Evolutionary conservation across 2,888 invertebrate genomes (phyloP), one percentile per base, ranked within the genome.

Genomic region (Auanema sp.): DNA sequence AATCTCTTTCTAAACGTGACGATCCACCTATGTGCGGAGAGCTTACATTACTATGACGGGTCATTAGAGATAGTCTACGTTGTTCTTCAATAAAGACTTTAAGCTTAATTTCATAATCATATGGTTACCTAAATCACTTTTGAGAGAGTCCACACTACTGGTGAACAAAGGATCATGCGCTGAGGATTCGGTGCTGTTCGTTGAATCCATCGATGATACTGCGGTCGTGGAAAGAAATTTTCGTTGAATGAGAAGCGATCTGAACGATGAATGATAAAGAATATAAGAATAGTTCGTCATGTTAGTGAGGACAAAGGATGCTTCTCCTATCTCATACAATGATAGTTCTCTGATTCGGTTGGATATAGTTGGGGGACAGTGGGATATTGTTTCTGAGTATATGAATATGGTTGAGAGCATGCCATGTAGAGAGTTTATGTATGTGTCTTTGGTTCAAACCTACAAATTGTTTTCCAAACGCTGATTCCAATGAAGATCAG

Each of bases 191-290:
- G 70, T 66, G 1, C 69, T 69, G 51, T 69, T 70, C n/a, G 68
- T 69, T 6, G 71, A 71, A 40, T 69, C 69, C 66, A 72, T 68
- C 49, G 65, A 67, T 23, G 71, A 70, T n/a, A 69, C 67, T 21
- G 69, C 66, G 0, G 68, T 69, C 1, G 71, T 72, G 33, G 75
- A 70, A 25, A 75, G 66, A 59, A 70, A 68, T 59, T 75, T 72
- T 50, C 75, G 69, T 64, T 75, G 72, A 41, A 69, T 64, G 5
- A 75, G 65, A 6, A 75, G 61, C 41, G 64, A 67, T 58, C 75
- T 75, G 60, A 55, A 55, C 33, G 33, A 8, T 33, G 8, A 33
- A 33, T 8, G 33, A 33, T 33, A 33, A 33, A 5, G 33, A 33
- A 5, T 33, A 8, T 33, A 5, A 5, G 3, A 33, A 64, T 58